Base-by-base conservation (phyloP, 2,797 vertebrate species). In the Falco naumanni region DNA sequence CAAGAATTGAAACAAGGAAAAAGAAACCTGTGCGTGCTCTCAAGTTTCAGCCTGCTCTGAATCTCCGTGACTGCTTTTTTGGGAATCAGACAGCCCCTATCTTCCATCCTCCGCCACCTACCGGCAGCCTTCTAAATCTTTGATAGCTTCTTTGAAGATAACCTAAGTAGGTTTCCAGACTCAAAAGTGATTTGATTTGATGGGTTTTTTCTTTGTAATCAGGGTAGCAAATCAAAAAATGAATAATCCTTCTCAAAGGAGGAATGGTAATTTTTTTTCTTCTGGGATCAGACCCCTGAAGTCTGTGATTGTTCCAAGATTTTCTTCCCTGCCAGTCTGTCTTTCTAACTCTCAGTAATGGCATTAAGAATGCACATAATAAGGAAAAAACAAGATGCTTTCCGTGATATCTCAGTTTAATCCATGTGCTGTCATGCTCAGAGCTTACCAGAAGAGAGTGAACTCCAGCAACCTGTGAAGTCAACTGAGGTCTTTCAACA, bases 381-480 rank as follows among this genome's bases (percentile, higher is more conserved):
- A 72, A 76, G n/a, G 20, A 20, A 90, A 65, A 95, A 94, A 31
- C 47, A 66, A 88, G 18, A 47, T 70, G 10, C 17, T 76, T 95
- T 86, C 31, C 29, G 21, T 68, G 50, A 29, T 74, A 25, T 51
- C 28, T 89, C 47, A 84, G 74, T 97, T 56, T 89, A 94, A 75
- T 84, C 34, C 75, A n/a, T 95, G 59, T 94, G 18, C 84, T 86
- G 61, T 91, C 94, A 60, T 91, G 80, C 81, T 96, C 37, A 97
- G 95, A 93, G 12, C 63, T 95, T 97, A 51, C 92, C 48, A 83
- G 92, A 85, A 79, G 85, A 92, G 43, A 65, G 48, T 65, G 84
- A 90, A 69, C 86, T 83, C 65, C 93, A 93, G 53, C 90, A 90
- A 33, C 82, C 78, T 33, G 41, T 51, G 92, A 77, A 97, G 70